Evolutionary conservation across 2,888 invertebrate genomes (phyloP).

Genomic region (Nephrotoma guestfalica): DNA sequence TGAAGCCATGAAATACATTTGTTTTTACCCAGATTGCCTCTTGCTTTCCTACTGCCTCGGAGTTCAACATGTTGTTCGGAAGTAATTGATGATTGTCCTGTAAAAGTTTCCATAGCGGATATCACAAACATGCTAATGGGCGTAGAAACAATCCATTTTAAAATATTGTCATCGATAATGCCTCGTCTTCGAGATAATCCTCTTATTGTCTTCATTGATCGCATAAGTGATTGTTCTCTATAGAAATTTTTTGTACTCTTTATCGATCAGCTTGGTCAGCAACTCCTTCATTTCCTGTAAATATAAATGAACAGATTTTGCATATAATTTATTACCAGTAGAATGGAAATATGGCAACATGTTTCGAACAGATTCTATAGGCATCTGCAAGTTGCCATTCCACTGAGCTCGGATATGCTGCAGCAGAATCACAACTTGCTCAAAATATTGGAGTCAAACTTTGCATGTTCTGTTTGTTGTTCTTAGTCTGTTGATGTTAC

Average conservation of each 20-base stretch:
- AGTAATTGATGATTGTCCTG: too few species aligned
- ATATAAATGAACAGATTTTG: background rate
- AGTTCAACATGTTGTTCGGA: too few species aligned
- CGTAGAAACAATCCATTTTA: background rate
- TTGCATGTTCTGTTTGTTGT: background rate
- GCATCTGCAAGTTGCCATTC: too few species aligned
- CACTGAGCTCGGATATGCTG: too few species aligned
- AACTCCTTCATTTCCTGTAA: background rate
- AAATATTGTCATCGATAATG: background rate
- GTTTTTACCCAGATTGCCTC: too few species aligned
- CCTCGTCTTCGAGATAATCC: background rate
- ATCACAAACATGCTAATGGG: background rate
- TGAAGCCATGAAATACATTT: too few species aligned
- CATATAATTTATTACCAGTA: too few species aligned
- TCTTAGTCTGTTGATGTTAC: too few species aligned
- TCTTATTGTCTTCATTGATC: background rate
- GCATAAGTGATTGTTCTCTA: background rate
- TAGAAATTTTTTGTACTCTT: background rate
- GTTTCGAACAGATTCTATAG: background rate
- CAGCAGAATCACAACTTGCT: background rate
- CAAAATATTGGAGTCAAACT: background rate
- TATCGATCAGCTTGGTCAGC: background rate
- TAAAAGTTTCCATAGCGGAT: background rate
- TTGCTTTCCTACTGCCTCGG: too few species aligned
- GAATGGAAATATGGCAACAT: background rate